Conservation (phyloP, 2,113 vertebrate genomes). For the Lepus europaeus region DNA sequence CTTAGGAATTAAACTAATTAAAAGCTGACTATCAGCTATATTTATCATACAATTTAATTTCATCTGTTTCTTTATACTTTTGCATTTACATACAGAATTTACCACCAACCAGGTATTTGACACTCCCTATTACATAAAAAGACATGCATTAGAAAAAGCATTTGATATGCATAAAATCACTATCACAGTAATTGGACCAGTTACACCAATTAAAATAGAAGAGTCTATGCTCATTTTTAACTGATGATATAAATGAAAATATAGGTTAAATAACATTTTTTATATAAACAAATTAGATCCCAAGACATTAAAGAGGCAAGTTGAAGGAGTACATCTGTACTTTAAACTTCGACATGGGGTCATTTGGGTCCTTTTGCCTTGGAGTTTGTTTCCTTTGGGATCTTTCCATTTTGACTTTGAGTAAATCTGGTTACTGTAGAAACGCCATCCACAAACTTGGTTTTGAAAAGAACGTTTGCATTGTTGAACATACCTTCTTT, state of each 20-base stretch:
- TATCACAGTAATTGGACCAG: conserved; percentile 67
- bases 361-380: conserved; percentile 83
- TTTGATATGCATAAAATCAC: conserved; percentile 67
- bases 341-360: conserved; percentile 68
- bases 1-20: conserved; percentile 67
- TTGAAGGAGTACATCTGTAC: not conserved
- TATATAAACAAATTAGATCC: conserved; percentile 49
- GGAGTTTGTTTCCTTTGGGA: conserved; percentile 85
- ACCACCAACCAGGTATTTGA: conserved; percentile 21
- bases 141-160: conserved; percentile 56
- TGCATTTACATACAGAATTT: conserved; percentile 53
- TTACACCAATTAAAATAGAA: conserved; percentile 51
- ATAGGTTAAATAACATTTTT: conserved; percentile 48
- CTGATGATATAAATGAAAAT: conserved; percentile 68
- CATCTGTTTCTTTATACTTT: conserved; percentile 59
- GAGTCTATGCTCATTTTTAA: conserved; percentile 52
- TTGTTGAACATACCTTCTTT: conserved; percentile 99
- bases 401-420: conserved; percentile 86
- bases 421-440: conserved; percentile 92
- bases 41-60: conserved; percentile 64
- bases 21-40: conserved; percentile 68
- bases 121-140: conserved; percentile 32
- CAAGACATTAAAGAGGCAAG: conserved; percentile 53
- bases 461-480: conserved; percentile 97
- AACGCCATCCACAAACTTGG: conserved; percentile 96